Conservation (phyloP, 2,888 invertebrate genomes). For the Pomacea canaliculata region DNA sequence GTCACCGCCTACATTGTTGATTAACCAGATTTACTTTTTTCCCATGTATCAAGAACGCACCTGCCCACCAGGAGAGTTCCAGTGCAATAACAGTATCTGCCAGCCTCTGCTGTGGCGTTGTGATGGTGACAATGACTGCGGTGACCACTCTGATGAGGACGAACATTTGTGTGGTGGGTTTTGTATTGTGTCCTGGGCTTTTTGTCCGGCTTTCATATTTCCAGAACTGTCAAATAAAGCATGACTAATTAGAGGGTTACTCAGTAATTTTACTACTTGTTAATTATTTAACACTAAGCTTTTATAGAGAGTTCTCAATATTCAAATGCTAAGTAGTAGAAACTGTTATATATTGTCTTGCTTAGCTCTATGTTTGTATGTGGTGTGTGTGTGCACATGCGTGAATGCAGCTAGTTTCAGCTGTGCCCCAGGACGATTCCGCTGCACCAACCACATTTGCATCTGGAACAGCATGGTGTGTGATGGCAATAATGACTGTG, state of each 20-base stretch:
- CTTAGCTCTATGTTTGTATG: too few relatives aligned
- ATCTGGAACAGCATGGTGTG: slow-evolving; percentile 57
- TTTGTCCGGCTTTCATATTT: too few relatives aligned
- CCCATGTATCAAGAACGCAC: slow-evolving; percentile 12
- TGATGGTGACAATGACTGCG: slow-evolving; percentile 58
- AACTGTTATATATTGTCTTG: too few relatives aligned
- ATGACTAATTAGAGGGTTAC: too few relatives aligned
- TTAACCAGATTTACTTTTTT: too few relatives aligned
- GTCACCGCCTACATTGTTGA: too few relatives aligned
- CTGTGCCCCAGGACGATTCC: slow-evolving; percentile 78
- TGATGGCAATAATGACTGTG: slow-evolving; percentile 55
- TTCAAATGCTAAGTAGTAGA: too few relatives aligned
- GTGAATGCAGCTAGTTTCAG: slow-evolving; percentile 41
- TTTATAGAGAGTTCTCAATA: too few relatives aligned
- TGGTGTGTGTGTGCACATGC: background rate
- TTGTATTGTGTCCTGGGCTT: background rate
- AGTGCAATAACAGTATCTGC: slow-evolving; percentile 60
- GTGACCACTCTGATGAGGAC: slow-evolving; percentile 54
- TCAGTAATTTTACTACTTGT: too few relatives aligned
- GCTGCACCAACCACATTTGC: slow-evolving; percentile 72
- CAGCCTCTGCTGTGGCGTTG: slow-evolving; percentile 52
- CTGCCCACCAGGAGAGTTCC: slow-evolving; percentile 73
- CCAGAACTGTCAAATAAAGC: too few relatives aligned
- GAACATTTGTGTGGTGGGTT: slow-evolving; percentile 27
- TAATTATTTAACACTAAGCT: too few relatives aligned